phyloP scores from a whole-genome alignment of 2,113 vertebrate genomes.

The Pterocles orientalis region DNA sequence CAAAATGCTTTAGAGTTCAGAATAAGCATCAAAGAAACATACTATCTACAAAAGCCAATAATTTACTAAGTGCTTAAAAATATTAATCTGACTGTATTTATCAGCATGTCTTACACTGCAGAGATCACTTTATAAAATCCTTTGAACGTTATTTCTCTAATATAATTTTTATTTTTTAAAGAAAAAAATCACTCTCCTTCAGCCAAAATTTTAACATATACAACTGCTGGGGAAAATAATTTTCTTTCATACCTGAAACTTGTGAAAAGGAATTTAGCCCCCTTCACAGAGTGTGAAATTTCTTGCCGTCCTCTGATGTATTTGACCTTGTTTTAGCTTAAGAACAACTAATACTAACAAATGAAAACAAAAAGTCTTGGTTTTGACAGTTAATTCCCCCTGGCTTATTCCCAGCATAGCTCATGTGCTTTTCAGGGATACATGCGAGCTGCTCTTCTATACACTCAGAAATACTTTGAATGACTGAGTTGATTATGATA shows the following conservation, averaged over 20 bases:
- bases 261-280: background rate
- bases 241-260: background rate
- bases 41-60: background rate
- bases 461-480: background rate
- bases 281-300: background rate
- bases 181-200: background rate
- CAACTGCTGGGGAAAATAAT: background rate
- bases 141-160: background rate
- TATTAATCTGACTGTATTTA: background rate
- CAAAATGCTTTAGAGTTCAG: background rate
- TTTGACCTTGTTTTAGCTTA: background rate
- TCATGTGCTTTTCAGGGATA: background rate
- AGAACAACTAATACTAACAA: background rate
- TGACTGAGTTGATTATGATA: background rate
- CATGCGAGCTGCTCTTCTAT: rapidly evolving
- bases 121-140: background rate
- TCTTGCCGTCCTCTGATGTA: background rate
- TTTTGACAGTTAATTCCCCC: background rate
- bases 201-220: background rate
- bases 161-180: background rate
- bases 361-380: background rate
- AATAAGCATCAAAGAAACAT: background rate
- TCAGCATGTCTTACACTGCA: background rate
- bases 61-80: background rate
- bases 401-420: background rate